Evolutionary conservation across 1,140 invertebrate genomes (phyloP), one percentile per base, ranked within the genome.

Genomic region (Aradophagus sp.): DNA sequence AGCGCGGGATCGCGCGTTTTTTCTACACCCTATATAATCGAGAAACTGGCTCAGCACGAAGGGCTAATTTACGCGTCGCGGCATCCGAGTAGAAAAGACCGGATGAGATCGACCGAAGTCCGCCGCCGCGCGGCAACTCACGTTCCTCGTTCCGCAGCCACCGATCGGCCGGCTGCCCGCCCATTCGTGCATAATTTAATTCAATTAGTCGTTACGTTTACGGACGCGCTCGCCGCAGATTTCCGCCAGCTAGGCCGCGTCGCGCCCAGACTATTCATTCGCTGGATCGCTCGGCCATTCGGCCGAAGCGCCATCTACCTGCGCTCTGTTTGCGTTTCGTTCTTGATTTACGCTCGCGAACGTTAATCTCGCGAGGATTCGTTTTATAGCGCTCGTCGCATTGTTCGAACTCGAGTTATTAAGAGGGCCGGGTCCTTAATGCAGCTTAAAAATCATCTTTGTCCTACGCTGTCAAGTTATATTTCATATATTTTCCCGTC

Each of bases 111-210:
- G 65, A 41, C 62, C 53, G 39, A 42, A 61, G 48, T 65, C 36
- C 53, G 39, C 26, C 66, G 58, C 50, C 73, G 16, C 47, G 56
- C 27, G 34, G 68, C 68, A 78, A 76, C 63, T 75, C 77, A 77
- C 71, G 76, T 76, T 79, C 55, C 29, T 29, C 62, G 34, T 71
- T 70, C 50, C 50, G 23, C 42, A 67, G 65, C 63, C 67, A 62
- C 71, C 63, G 76, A 76, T 73, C 67, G 69, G 14, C 23, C 67
- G 69, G 14, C 23, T 48, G 67, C 16, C 16, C 53, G 35, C 16
- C 50, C 71, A 78, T 82, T 84, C 81, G 79, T 55, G 56, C 79
- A 77, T 83, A 80, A 85, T 83, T 80, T 80, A 80, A 84, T 81
- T 82, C 82, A 82, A 76, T 80, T 76, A 75, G 77, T 78, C 74